phyloP scores from a whole-genome alignment of 2,888 invertebrate genomes.

The Chrysolina haemoptera region DNA sequence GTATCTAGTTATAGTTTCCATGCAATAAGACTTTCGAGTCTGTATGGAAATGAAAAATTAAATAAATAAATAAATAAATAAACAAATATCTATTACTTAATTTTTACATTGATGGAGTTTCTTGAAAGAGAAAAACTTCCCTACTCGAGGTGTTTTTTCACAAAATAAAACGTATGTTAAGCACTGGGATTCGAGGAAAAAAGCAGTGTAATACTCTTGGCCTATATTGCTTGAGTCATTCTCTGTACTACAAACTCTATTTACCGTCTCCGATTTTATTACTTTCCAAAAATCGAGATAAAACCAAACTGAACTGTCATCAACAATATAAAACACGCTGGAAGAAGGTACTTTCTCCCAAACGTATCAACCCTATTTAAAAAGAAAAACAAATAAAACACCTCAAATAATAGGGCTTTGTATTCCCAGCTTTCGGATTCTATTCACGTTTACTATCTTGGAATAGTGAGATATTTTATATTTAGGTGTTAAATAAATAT shows the following conservation, averaged over 20 bases:
- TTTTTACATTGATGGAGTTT: no score
- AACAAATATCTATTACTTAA: no score
- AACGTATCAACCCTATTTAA: constrained; percentile 21
- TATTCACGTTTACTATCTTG: constrained; percentile 26
- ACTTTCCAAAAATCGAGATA: constrained; percentile 13
- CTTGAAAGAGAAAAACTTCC: no score
- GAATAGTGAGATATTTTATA: constrained; percentile 38
- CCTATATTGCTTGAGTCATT: constrained; percentile 1
- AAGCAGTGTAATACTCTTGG: not conserved
- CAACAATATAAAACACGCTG: constrained; percentile 11
- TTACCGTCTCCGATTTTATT: not conserved
- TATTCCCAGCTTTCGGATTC: constrained; percentile 7
- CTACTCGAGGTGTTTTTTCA: no score
- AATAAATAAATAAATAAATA: no score
- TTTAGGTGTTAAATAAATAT: constrained; percentile 39
- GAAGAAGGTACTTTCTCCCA: constrained; percentile 27
- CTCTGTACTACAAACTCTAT: not conserved
- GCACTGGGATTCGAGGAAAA: no score
- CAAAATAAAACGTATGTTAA: no score
- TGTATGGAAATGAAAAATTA: no score
- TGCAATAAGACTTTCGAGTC: no score
- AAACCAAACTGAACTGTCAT: constrained; percentile 9
- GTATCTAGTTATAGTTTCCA: no score
- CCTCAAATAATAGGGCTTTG: constrained; percentile 26
- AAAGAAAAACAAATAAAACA: constrained; percentile 28